Base-by-base conservation (phyloP, 2,113 vertebrate genomes). In the Triplophysa dalaica region DNA sequence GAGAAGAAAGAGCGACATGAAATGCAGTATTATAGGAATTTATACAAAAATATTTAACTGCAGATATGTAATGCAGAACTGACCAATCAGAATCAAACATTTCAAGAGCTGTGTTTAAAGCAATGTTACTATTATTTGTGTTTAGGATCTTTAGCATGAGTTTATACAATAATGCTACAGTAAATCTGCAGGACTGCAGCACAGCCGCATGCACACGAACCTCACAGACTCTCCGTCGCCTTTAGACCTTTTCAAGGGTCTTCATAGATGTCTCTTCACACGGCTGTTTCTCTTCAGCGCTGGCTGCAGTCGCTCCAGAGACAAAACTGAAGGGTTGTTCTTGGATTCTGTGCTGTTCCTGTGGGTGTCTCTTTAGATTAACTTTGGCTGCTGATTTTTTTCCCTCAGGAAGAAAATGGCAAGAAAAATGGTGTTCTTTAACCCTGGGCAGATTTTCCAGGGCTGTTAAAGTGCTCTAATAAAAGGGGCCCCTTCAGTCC, bases 361-460 rank as follows among this genome's bases (percentile, higher is more conserved):
- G 70, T 81, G 72, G 70, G 56, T 67, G 86, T 86, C 79, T 83
- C 81, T 76, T 83, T 70, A 79, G 84, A 87, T 88, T 85, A 86
- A 77, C 79, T 79, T 67, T 62, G 75, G 26, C 78, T 62, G 73
- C 84, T 85, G 82, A 77, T 70, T 67, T 74, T 77, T 81, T 75
- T 66, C 61, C 76, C 68, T 68, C 33, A 67, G 79, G 79, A 82
- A 83, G 75, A 21, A 43, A 80, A 82, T 69, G 70, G 76, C 69
- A 78, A 75, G 75, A 82, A 79, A 83, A 83, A 81, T 77, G 21
- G 83, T 62, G 83, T 79, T 79, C 65, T 81, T 83, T 80, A 78
- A 78, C 68, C 84, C 74, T 78, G 52, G 41, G 70, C 24, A 61
- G 80, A 82, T 84, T 82, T 84, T 86, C 80, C 79, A 75, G 76